Evolutionary conservation across 2,113 vertebrate genomes (phyloP).

Genomic region (Erpornis zantholeuca): DNA sequence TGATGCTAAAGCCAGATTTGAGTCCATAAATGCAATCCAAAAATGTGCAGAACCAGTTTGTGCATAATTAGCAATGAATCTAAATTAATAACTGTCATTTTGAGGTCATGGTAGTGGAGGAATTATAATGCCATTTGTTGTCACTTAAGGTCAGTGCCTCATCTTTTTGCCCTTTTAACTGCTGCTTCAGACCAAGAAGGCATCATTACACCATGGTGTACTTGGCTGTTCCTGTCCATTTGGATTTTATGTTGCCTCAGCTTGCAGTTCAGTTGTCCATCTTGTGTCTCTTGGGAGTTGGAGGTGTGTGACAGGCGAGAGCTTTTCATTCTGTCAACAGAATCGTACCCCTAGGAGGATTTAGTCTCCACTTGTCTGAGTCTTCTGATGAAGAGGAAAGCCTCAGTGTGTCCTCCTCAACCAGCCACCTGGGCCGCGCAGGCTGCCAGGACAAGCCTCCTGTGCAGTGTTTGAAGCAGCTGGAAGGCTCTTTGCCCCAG

Average conservation of each 20-base stretch:
- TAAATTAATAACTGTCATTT: neutral
- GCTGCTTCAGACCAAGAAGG: neutral
- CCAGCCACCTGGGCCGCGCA: rapidly evolving
- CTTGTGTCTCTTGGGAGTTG: neutral
- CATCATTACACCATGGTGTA: rapidly evolving
- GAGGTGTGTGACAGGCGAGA: neutral
- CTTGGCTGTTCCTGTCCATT: neutral
- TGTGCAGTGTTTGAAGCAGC: rapidly evolving
- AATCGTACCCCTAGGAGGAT: neutral
- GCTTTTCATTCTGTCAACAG: neutral
- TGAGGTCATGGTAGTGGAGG: neutral
- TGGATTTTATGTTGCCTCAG: neutral
- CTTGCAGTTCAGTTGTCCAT: rapidly evolving
- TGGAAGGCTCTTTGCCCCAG: neutral
- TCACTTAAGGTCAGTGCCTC: neutral
- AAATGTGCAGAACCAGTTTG: neutral
- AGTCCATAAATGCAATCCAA: neutral
- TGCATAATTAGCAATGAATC: neutral
- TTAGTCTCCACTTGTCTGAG: neutral
- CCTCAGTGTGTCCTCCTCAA: neutral
- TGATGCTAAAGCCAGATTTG: neutral
- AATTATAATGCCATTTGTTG: neutral
- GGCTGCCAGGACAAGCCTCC: neutral
- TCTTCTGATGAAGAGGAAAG: neutral
- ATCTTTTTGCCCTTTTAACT: neutral